Conservation (phyloP, 2,113 vertebrate genomes). For the Struthio camelus region DNA sequence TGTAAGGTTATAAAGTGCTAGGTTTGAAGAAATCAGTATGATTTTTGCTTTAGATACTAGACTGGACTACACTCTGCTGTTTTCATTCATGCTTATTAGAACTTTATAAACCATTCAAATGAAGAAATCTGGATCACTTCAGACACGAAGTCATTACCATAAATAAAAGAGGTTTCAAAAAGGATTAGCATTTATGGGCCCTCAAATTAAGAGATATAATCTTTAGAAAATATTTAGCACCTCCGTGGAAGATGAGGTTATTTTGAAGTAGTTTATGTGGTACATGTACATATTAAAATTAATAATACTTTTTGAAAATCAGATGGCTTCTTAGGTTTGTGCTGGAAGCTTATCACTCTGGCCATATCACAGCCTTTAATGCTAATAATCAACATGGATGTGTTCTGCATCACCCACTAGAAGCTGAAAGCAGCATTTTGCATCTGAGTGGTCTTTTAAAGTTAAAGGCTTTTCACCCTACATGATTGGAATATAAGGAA, state of each 20-base stretch:
- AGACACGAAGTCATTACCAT: background rate
- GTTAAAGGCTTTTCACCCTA: background rate
- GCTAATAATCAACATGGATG: background rate
- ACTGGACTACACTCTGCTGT: background rate
- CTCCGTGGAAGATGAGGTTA: background rate
- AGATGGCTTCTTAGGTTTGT: background rate
- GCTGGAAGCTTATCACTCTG: background rate
- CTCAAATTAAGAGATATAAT: background rate
- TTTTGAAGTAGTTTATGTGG: background rate
- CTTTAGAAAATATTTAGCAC: background rate
- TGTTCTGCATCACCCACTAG: background rate
- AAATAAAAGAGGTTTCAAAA: background rate
- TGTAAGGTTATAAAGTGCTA: slow-evolving; percentile 9
- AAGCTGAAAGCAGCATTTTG: background rate
- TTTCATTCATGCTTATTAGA: background rate
- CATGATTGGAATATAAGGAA: background rate
- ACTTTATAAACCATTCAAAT: background rate
- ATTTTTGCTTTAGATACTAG: background rate
- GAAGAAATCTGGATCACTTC: background rate
- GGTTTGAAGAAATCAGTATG: background rate
- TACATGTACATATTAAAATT: background rate
- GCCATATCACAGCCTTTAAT: background rate
- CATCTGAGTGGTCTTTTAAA: background rate
- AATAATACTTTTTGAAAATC: background rate
- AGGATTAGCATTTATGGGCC: background rate